Conservation (phyloP, 2,888 invertebrate genomes). For the Phlogophora meticulosa region DNA sequence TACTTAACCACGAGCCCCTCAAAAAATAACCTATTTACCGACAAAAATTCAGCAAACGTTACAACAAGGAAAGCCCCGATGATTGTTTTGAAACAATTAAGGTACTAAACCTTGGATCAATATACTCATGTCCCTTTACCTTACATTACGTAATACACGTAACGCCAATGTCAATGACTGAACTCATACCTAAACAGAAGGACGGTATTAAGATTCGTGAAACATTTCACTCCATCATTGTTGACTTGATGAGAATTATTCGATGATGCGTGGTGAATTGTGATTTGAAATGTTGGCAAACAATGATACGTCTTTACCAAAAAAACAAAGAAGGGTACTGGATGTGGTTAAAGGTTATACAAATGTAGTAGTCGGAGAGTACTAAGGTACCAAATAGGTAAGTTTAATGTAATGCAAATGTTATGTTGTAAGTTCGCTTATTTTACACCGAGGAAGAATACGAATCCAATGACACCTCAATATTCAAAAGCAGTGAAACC, state of each 20-base stretch:
- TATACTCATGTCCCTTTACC: constrained; percentile 20
- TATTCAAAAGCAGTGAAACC: too few relatives aligned
- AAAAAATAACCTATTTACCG: neutral
- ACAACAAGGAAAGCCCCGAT: constrained; percentile 6
- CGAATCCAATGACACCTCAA: too few relatives aligned
- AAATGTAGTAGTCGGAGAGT: too few relatives aligned
- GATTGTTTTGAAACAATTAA: constrained; percentile 13
- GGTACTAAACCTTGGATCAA: constrained; percentile 15
- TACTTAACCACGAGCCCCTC: neutral
- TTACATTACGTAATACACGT: constrained; percentile 13
- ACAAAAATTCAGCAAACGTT: neutral
- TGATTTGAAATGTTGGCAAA: too few relatives aligned
- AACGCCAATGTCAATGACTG: constrained; percentile 47
- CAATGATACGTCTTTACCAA: too few relatives aligned
- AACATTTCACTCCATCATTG: constrained; percentile 23
- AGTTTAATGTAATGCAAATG: too few relatives aligned
- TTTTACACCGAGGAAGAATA: too few relatives aligned
- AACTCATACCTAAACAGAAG: constrained; percentile 20
- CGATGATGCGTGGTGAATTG: neutral
- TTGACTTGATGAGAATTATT: constrained; percentile 18
- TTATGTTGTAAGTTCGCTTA: too few relatives aligned
- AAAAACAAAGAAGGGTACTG: too few relatives aligned
- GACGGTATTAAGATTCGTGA: constrained; percentile 39
- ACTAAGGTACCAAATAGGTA: too few relatives aligned
- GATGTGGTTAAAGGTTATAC: too few relatives aligned